These are phyloP conservation scores for Budorcas taxicolor DNA, from an alignment of 2,113 vertebrate species.

Conservation along the genomic window DNA sequence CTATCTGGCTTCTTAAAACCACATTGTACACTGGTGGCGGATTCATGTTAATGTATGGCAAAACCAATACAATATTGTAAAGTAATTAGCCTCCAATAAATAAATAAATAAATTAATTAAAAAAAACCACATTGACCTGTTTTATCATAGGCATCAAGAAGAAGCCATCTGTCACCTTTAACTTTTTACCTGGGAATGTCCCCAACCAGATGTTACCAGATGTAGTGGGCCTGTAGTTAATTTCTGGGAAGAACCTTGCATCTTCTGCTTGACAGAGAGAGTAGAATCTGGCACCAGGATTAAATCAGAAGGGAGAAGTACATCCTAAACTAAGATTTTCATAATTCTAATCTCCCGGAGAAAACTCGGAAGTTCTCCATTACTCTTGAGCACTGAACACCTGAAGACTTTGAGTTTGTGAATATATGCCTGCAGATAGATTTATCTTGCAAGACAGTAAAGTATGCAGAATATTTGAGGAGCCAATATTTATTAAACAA, in stretches of 20 bases:
- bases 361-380: conserved; percentile 77
- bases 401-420: conserved; percentile 74
- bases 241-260: conserved; percentile 76
- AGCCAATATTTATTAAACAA: not conserved
- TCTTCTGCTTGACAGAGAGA: conserved; percentile 76
- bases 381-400: conserved; percentile 67
- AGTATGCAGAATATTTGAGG: not conserved
- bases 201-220: conserved; percentile 69
- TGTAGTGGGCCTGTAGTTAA: conserved; percentile 79
- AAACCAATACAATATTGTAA: not conserved
- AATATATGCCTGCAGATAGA: conserved; percentile 70
- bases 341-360: conserved; percentile 72
- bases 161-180: not conserved
- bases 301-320: conserved; percentile 77
- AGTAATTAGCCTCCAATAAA: not conserved
- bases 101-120: accelerated
- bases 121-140: not conserved
- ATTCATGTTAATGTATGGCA: not conserved
- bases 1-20: not conserved
- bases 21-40: accelerated
- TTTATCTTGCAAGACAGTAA: not conserved
- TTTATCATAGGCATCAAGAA: not conserved
- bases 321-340: conserved; percentile 77
- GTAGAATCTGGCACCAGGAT: conserved; percentile 77
- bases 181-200: not conserved